Evolutionary conservation across 2,797 vertebrate genomes (phyloP).

Genomic region (Sebastes matsubarae): DNA sequence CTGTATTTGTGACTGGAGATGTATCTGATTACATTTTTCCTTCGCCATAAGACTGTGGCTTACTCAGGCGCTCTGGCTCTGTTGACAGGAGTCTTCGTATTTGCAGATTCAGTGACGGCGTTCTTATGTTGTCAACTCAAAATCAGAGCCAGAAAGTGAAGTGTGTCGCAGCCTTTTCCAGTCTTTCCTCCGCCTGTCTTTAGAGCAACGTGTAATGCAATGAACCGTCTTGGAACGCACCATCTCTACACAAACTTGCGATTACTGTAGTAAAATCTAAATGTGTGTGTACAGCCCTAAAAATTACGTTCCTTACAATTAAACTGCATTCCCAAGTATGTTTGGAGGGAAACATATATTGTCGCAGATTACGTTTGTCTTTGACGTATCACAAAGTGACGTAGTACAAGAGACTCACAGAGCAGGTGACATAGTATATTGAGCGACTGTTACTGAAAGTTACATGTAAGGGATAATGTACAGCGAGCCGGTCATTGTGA

Average conservation of each 20-base stretch:
- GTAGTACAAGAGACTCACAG: too few relatives aligned
- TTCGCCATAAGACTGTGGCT: slow-evolving; percentile 26
- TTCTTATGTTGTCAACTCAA: slow-evolving; percentile 46
- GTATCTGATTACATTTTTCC: slow-evolving; percentile 57
- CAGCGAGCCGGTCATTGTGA: too few relatives aligned
- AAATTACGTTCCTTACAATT: too few relatives aligned
- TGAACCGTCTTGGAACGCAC: slow-evolving; percentile 21
- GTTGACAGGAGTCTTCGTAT: slow-evolving; percentile 42
- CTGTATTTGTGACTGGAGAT: slow-evolving; percentile 38
- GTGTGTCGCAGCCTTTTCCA: background rate
- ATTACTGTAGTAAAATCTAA: slow-evolving; percentile 22
- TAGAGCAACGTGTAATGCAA: slow-evolving; percentile 9
- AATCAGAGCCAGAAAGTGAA: slow-evolving; percentile 33
- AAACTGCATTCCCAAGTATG: too few relatives aligned
- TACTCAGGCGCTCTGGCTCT: slow-evolving; percentile 4
- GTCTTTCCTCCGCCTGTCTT: background rate
- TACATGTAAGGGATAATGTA: too few relatives aligned
- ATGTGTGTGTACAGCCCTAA: background rate
- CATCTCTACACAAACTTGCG: background rate
- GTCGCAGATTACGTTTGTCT: too few relatives aligned
- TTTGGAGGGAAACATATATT: too few relatives aligned
- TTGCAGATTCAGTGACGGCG: slow-evolving; percentile 35
- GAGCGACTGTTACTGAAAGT: too few relatives aligned
- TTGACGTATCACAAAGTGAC: too few relatives aligned
- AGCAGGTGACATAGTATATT: too few relatives aligned